Percentiles rank a stretch among this genome's conserved stretches.
Evolutionary conservation across 2,888 invertebrate species (phyloP).

Genomic region (Oasisia sp.): DNA sequence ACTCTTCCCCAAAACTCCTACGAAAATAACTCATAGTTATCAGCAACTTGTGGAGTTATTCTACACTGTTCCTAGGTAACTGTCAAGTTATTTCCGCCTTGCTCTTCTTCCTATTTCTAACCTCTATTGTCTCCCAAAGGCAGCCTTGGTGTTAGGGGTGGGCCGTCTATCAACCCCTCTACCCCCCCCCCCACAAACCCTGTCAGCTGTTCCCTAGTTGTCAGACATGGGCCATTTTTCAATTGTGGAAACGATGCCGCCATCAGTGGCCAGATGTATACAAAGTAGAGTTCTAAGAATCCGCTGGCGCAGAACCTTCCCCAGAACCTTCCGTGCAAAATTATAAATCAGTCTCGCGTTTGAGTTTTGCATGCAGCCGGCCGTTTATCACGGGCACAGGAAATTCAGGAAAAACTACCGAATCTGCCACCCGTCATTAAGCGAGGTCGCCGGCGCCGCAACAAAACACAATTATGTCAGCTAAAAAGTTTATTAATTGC

Average conservation of each 20-base stretch:
- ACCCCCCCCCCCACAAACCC: not conserved
- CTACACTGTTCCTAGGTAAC: not conserved
- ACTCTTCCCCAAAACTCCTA: too few species aligned
- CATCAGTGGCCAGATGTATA: not conserved
- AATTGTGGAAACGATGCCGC: not conserved
- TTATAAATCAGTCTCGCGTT: not conserved
- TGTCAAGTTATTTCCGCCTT: not conserved
- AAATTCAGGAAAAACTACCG: not conserved
- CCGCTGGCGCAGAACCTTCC: not conserved
- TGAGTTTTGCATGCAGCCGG: not conserved
- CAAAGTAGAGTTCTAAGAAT: constrained; percentile 4
- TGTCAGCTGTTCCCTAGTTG: not conserved
- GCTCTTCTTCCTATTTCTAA: not conserved
- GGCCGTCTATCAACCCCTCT: not conserved
- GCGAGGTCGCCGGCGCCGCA: not conserved
- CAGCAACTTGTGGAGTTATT: not conserved
- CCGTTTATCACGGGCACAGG: not conserved
- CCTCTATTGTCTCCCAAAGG: not conserved
- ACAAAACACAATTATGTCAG: not conserved
- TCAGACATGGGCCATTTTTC: not conserved
- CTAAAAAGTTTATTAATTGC: constrained; percentile 17
- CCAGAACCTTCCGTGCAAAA: not conserved
- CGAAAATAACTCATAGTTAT: too few species aligned
- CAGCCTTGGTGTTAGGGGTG: not conserved
- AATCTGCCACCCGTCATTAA: not conserved